phyloP scores from a whole-genome alignment of 1,140 invertebrate genomes.

The Galleria mellonella region DNA sequence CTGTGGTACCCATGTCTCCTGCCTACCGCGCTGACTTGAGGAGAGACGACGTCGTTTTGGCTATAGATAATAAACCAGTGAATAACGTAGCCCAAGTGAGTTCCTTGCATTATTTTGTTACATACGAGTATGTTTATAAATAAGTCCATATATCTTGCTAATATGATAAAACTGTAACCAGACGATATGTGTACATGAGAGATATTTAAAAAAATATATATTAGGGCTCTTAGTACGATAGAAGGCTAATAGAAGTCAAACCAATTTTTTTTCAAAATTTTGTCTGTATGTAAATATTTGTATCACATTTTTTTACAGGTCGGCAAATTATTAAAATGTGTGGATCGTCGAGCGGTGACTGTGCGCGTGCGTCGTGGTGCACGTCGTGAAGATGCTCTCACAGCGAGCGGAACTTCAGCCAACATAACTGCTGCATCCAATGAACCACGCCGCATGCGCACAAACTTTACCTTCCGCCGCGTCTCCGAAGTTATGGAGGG shows the following conservation, averaged over 20 bases:
- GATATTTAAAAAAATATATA: too few species aligned
- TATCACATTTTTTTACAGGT: slow-evolving; percentile 33
- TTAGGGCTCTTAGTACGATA: too few species aligned
- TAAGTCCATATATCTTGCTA: too few species aligned
- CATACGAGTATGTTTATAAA: too few species aligned
- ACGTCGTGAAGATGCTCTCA: slow-evolving; percentile 55
- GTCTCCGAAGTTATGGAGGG: slow-evolving; percentile 72
- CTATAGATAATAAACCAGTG: slow-evolving; percentile 87
- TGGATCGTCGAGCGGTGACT: slow-evolving; percentile 56
- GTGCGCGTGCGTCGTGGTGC: slow-evolving; percentile 45
- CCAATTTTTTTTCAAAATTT: too few species aligned
- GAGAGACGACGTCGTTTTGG: slow-evolving; percentile 85
- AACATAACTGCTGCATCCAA: slow-evolving; percentile 75
- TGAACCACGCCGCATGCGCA: slow-evolving; percentile 29
- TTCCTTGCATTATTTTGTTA: slow-evolving; percentile 4
- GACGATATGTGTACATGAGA: too few species aligned
- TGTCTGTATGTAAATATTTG: too few species aligned
- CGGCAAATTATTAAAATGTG: slow-evolving; percentile 50
- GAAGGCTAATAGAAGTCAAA: too few species aligned
- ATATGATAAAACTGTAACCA: neutral
- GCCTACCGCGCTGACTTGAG: slow-evolving; percentile 85
- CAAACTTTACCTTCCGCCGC: slow-evolving; percentile 66
- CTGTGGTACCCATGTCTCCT: slow-evolving; percentile 83
- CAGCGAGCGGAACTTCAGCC: neutral
- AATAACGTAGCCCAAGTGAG: slow-evolving; percentile 84